Evolutionary conservation across 2,113 vertebrate genomes (phyloP).

Genomic region (Barnardius zonarius): DNA sequence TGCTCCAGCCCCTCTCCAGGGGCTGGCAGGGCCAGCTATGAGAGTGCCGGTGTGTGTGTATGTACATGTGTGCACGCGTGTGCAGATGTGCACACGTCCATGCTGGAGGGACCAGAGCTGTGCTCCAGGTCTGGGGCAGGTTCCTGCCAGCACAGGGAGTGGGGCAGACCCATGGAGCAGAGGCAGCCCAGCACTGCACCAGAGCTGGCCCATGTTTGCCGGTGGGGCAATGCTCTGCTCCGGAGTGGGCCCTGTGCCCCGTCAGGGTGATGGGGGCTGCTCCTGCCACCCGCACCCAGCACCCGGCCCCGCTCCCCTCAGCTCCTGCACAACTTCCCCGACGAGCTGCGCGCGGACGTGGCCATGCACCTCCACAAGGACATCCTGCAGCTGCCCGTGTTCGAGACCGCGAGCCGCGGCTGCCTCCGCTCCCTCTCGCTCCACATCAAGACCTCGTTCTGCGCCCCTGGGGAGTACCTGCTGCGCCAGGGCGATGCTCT

Average conservation of each 20-base stretch:
- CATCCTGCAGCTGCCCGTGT: constrained; percentile 92
- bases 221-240: neutral
- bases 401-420: constrained; percentile 88
- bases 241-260: rapidly evolving
- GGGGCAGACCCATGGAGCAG: rapidly evolving
- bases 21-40: neutral
- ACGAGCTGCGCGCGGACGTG: constrained; percentile 91
- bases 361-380: constrained; percentile 97
- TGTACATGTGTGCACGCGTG: too few relatives aligned
- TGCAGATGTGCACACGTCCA: rapidly evolving
- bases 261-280: neutral
- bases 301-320: neutral
- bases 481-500: constrained; percentile 90
- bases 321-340: constrained; percentile 94
- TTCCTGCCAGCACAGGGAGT: rapidly evolving
- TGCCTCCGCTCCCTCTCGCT: constrained; percentile 92
- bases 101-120: neutral
- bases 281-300: neutral
- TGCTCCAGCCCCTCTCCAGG: rapidly evolving
- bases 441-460: constrained; percentile 95
- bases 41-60: neutral
- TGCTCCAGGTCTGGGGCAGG: neutral
- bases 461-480: constrained; percentile 92
- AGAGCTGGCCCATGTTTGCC: rapidly evolving
- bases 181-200: neutral